Evolutionary conservation across 1,140 invertebrate species (phyloP).

Genomic region (Linepithema humile): DNA sequence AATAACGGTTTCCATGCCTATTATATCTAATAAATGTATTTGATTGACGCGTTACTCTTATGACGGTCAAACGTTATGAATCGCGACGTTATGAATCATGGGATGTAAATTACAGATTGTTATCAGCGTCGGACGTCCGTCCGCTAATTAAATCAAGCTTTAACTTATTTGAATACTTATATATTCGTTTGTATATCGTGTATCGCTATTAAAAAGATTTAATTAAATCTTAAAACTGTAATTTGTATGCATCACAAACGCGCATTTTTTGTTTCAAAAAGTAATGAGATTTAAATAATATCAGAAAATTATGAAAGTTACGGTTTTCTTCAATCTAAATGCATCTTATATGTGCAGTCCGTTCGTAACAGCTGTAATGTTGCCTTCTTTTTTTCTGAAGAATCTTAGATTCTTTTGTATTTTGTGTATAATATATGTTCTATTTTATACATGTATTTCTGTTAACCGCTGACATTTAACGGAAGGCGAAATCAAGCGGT

Average conservation of each 20-base stretch:
- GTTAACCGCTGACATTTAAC: not conserved
- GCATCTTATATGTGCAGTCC: too few relatives aligned
- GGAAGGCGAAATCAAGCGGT: not conserved
- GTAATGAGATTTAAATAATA: not conserved
- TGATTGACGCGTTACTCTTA: not conserved
- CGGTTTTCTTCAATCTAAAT: not conserved
- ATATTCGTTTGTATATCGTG: not conserved
- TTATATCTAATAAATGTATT: conserved; percentile 11
- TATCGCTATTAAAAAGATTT: too few relatives aligned
- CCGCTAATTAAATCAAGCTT: conserved; percentile 3
- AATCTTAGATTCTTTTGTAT: too few relatives aligned
- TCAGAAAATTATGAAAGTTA: not conserved
- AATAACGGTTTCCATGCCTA: not conserved
- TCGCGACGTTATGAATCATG: not conserved
- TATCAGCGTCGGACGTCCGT: not conserved
- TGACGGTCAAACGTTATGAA: not conserved
- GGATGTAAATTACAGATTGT: conserved; percentile 9
- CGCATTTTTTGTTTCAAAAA: too few relatives aligned
- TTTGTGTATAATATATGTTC: not conserved
- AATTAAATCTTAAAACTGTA: too few relatives aligned
- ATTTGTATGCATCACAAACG: too few relatives aligned
- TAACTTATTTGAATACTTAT: not conserved
- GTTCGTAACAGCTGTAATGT: too few relatives aligned
- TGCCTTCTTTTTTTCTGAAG: too few relatives aligned
- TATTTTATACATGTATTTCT: not conserved